Base-by-base conservation (phyloP, 2,113 vertebrate genomes). In the Stegostoma tigrinum region DNA sequence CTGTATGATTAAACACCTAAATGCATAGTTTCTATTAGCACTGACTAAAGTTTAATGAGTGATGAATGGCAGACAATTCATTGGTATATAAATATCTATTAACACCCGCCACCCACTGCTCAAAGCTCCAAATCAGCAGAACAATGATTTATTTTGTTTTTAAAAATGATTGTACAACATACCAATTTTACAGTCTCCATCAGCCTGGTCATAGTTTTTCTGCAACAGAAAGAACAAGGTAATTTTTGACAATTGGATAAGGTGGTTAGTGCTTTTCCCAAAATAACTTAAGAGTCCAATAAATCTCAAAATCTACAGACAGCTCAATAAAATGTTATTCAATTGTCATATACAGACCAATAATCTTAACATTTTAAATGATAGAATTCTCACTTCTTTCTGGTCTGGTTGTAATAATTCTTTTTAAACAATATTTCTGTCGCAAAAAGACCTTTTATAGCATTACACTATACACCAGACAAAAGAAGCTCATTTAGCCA, bases 121-220 rank as follows among this genome's bases (percentile, higher is more conserved):
- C 42, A 70, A 42, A 95, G 23, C 45, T 48, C 24, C 68, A 95
- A 45, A 7, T 72, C 67, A 70, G n/a, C 23, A 15, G 23, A 42
- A 89, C 48, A 55, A 55, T 52, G 2, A 5, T 27, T 45, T 38
- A n/a, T 66, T 38, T 52, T 48, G 48, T 48, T 48, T 48, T 48
- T 48, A 2, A 34, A 27, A 75, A 95, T 48, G 24, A 95, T 66
- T 95, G 61, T 72, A 95, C 10, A 34, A 97, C 99, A 98, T 98
- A 99, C 99, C 98, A 97, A 99, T 98, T 97, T 98, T 99, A 98
- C 99, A 99, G 97, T 99, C 99, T 98, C 99, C 98, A 98, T 99
- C 99, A 97, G 99, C 99, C 98, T 99, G 98, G 97, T 99, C 99
- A 97, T 99, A 99, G 97, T 99, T 99, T 98, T 99, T 99, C 99